Conservation (phyloP, 2,797 vertebrate genomes). For the Phataginus tricuspis region DNA sequence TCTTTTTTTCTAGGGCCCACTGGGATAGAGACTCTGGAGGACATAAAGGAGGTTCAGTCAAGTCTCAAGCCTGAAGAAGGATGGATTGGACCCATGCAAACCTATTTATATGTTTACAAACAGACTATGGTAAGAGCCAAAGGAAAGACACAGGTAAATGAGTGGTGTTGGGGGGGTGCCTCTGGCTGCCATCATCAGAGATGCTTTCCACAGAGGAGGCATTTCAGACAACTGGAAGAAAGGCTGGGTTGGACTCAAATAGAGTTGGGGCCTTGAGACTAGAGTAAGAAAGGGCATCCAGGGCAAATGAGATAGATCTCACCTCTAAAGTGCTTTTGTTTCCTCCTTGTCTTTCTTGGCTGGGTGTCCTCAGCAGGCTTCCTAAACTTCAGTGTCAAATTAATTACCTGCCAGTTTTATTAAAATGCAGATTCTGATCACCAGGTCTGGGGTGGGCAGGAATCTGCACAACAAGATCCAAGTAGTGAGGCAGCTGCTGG, state of each 20-base stretch:
- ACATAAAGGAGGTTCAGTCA: neutral
- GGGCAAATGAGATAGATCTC: constrained; percentile 44
- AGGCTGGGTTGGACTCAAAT: neutral
- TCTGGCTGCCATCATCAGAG: neutral
- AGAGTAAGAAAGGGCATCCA: neutral
- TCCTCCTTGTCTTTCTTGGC: neutral
- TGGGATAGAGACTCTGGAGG: neutral
- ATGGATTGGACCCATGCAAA: neutral
- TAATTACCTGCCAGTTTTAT: constrained; percentile 31
- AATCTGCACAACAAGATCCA: neutral
- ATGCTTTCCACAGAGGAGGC: neutral
- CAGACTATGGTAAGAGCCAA: neutral
- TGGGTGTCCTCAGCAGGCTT: neutral
- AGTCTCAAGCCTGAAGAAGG: neutral
- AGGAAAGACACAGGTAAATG: neutral
- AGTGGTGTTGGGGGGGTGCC: neutral
- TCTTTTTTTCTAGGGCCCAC: neutral
- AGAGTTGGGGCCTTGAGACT: neutral
- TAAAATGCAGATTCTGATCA: neutral
- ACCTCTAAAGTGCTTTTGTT: constrained; percentile 34
- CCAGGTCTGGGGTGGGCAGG: neutral
- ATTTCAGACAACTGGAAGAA: neutral
- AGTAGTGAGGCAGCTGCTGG: neutral
- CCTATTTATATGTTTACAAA: neutral
- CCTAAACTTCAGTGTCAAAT: constrained; percentile 43